These are phyloP conservation scores for Vanessa tameamea DNA, from an alignment of 1,140 invertebrate species.

Conservation along the genomic window DNA sequence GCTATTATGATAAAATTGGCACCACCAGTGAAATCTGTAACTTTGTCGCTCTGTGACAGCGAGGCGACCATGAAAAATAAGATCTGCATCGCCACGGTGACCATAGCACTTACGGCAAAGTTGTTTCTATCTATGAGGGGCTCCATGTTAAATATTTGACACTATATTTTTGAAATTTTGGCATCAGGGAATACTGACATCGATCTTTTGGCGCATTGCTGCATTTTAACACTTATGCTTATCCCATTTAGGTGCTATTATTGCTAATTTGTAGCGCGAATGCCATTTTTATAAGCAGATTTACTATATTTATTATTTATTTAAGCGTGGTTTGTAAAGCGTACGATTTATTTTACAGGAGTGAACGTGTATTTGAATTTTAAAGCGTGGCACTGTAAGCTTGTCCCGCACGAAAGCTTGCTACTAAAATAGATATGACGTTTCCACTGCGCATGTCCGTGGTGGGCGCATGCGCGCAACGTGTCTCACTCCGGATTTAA, in stretches of 20 bases:
- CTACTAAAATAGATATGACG: conserved; percentile 77
- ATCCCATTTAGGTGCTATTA: conserved; percentile 40
- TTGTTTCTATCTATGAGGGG: conserved; percentile 93
- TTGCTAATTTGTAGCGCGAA: conserved; percentile 17
- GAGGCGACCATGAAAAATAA: conserved; percentile 93
- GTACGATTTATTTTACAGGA: conserved; percentile 24
- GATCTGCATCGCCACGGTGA: conserved; percentile 92
- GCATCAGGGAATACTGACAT: conserved; percentile 62
- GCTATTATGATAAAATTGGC: conserved; percentile 95
- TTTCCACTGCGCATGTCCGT: conserved; percentile 62
- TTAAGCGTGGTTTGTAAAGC: conserved; percentile 36
- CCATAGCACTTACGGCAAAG: conserved; percentile 92
- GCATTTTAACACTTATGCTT: conserved; percentile 58
- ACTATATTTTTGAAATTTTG: conserved; percentile 60
- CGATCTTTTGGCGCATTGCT: conserved; percentile 67
- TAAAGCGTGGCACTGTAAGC: conserved; percentile 52
- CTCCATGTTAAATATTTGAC: conserved; percentile 69
- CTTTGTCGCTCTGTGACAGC: conserved; percentile 92
- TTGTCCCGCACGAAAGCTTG: conserved; percentile 48
- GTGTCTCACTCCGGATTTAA: conserved; percentile 5
- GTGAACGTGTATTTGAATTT: conserved; percentile 42
- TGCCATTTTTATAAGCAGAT: conserved; percentile 33
- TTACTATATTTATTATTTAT: conserved; percentile 33
- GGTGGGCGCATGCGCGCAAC: conserved; percentile 53
- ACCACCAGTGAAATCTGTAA: conserved; percentile 95